Conservation (phyloP, 2,113 vertebrate genomes). For the Vireo altiloquus region DNA sequence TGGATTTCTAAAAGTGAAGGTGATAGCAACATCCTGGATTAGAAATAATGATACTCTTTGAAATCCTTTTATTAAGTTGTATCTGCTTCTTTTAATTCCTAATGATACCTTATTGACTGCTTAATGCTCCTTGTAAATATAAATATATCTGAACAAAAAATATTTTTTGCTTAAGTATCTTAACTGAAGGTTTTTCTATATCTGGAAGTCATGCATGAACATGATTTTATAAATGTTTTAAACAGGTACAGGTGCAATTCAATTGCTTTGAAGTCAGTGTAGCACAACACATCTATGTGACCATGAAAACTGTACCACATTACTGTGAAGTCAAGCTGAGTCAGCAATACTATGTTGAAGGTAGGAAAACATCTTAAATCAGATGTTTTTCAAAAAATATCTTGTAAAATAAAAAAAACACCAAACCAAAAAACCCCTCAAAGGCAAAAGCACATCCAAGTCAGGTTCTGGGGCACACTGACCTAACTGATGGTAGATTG, state of each 20-base stretch:
- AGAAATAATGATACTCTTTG: not conserved
- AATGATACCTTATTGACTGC: not conserved
- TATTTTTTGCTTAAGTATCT: not conserved
- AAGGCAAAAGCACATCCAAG: not conserved
- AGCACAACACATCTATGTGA: constrained; percentile 76
- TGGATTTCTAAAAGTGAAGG: not conserved
- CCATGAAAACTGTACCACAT: constrained; percentile 79
- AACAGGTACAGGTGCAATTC: constrained; percentile 81
- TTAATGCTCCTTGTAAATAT: not conserved
- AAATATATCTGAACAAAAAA: not conserved
- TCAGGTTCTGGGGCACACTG: not conserved
- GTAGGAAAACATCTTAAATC: constrained; percentile 62
- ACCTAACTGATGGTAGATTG: not conserved
- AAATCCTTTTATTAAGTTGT: not conserved
- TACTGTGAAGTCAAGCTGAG: constrained; percentile 78
- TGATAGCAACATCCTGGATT: not conserved
- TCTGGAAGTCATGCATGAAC: not conserved
- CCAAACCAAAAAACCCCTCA: not conserved
- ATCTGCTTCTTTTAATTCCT: not conserved
- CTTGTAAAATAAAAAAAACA: not conserved
- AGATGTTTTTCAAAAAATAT: not conserved
- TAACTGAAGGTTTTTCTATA: not conserved
- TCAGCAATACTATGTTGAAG: constrained; percentile 75
- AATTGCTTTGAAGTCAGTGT: constrained; percentile 77
- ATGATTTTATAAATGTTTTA: constrained; percentile 18